A percentile compares a stretch with the other conserved stretches of the same genome.
Evolutionary conservation across 2,888 invertebrate species (phyloP).

Genomic region (Proisotoma minuta): DNA sequence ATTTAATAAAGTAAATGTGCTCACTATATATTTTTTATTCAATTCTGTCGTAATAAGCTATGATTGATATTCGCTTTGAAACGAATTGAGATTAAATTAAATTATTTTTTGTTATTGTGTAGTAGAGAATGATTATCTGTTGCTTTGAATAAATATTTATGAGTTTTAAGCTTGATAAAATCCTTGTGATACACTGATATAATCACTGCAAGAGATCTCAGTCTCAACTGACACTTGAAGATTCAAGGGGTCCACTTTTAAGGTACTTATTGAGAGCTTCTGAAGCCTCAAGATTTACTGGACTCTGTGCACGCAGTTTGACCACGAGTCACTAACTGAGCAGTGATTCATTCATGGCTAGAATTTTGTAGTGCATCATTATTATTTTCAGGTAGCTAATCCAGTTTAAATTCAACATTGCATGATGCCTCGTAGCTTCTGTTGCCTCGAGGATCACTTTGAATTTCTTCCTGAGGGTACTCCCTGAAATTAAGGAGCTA

Average conservation of each 20-base stretch:
- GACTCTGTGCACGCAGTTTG: background rate
- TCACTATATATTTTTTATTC: too few relatives aligned
- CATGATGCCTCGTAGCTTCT: background rate
- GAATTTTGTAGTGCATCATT: slow-evolving; percentile 18
- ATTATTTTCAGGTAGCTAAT: background rate
- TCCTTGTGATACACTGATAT: too few relatives aligned
- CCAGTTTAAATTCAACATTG: background rate
- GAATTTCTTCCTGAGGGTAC: background rate
- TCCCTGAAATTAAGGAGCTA: background rate
- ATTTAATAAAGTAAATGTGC: too few relatives aligned
- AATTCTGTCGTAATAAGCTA: too few relatives aligned
- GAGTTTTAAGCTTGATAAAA: background rate
- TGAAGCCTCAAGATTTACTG: slow-evolving; percentile 3
- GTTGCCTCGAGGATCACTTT: background rate
- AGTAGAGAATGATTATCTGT: background rate
- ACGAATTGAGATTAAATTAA: background rate
- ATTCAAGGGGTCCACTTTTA: background rate
- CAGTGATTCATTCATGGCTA: slow-evolving; percentile 43
- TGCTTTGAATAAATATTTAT: background rate
- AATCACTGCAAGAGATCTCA: background rate
- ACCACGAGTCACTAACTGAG: slow-evolving; percentile 43
- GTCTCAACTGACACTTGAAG: background rate
- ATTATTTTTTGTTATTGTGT: background rate
- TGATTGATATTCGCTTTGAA: background rate
- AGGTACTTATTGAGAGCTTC: background rate